Base-by-base conservation (phyloP, 2,113 vertebrate species). In the Istiophorus platypterus region DNA sequence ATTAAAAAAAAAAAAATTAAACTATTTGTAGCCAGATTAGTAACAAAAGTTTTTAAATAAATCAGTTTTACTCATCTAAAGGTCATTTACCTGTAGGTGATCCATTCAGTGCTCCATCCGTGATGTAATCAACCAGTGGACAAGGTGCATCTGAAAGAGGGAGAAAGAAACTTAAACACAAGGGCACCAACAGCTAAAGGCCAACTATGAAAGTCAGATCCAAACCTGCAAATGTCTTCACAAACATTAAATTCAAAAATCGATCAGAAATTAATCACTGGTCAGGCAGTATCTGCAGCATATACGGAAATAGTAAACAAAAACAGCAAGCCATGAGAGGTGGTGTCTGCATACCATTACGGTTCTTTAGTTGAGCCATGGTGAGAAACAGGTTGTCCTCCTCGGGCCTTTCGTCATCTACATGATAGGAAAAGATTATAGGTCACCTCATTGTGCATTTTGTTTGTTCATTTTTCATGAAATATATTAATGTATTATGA, bases 361-460 rank as follows among this genome's bases (percentile, higher is more conserved):
- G 24, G 26, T 84, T 70, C 67, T 89, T 92, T 1, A 88, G 68
- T 61, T 91, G 78, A 13, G 86, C 84, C 91, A 92, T 90, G 26
- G 79, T 91, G n/a, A 89, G 80, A 66, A 95, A 95, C 71, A 95
- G 73, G 42, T 91, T 86, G 1, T 20, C 5, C 18, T 91, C 86
- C 1, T 90, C 82, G 31, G 29, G 20, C 10, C 24, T 89, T 0
- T 82, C 78, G 1, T 69, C 68, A 26, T 26, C 92, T 93, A 11
- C 24, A 63, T 26, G 51, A 70, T n/a, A 22, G 58, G 34, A 66
- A 78, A 37, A 49, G 10, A 70, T 9, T n/a, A 29, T 0, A 56
- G 58, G 22, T 75, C 7, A 64, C 0, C 3, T 68, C 3, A 14
- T 9, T 1, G 54, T 61, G 52, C 29, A 11, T 37, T 47, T 51